Evolutionary conservation across 1,140 invertebrate genomes (phyloP).

Genomic region (Zophobas morio): DNA sequence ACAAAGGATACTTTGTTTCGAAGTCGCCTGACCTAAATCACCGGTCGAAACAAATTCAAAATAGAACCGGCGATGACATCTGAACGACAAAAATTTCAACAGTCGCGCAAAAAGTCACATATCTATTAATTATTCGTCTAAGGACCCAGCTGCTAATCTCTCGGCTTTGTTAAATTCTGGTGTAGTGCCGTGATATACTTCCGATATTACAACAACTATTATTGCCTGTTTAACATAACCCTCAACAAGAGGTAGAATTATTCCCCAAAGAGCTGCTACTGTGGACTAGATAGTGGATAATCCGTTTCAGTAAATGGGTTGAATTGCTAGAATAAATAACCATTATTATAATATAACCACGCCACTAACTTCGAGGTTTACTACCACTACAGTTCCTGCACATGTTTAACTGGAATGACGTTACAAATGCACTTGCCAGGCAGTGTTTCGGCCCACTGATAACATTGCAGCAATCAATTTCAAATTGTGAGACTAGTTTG

Average conservation of each 20-base stretch:
- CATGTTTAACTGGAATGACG: no score
- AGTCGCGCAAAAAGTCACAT: slow-evolving; percentile 3
- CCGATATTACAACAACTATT: neutral
- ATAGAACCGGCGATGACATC: slow-evolving; percentile 7
- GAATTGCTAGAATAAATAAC: slow-evolving; percentile 6
- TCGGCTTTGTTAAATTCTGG: neutral
- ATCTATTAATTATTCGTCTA: slow-evolving; percentile 7
- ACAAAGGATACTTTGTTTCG: neutral
- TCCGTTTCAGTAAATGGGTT: neutral
- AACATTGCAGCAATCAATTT: no score
- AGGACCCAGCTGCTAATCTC: neutral
- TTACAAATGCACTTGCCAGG: no score
- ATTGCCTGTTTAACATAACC: neutral
- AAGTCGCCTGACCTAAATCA: slow-evolving; percentile 6
- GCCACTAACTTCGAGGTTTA: neutral
- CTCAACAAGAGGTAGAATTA: slow-evolving; percentile 11
- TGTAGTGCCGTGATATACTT: slow-evolving; percentile 2
- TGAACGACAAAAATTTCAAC: slow-evolving; percentile 8
- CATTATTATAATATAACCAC: slow-evolving; percentile 3
- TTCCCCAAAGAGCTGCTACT: neutral
- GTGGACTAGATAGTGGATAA: neutral
- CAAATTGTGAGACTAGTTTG: no score
- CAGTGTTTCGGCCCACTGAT: no score
- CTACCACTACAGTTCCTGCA: neutral
- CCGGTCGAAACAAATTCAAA: slow-evolving; percentile 3